Base-by-base conservation (phyloP, 2,888 invertebrate genomes). In the Platypus cylindrus region DNA sequence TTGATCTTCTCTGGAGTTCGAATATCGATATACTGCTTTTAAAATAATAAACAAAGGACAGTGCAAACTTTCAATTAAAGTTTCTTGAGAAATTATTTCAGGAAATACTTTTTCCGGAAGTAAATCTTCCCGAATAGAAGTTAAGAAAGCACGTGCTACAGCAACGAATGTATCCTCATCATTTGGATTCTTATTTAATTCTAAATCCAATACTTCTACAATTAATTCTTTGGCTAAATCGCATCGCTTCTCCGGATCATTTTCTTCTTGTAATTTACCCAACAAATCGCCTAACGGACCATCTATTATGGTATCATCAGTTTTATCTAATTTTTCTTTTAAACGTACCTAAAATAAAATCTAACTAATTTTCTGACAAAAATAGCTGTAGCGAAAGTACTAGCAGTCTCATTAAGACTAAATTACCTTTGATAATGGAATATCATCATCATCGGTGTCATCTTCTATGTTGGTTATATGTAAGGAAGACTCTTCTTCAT, bases 31-130 rank as follows among this genome's bases (percentile, higher is more conserved):
- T 34, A 93, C 68, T 62, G 80, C 83, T 48, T 84, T 74, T 60
- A 89, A 86, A 67, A 94, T 71, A 12, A 89, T 78, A 63, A 90
- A 94, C 47, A 94, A 61, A 20, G 78, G 79, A 16, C 62, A 75
- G 59, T 66, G 81, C 62, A 85, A 76, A 52, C 83, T 84, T 55
- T 83, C 82, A 48, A 76, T 72, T 41, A 85, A 63, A 43, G 69
- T 66, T 49, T 75, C 74, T 43, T 74, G 73, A 25, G 65, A 73
- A 43, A 69, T 58, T 44, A 65, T 65, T 29, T 70, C 69, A n/a
- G 71, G 66, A 46, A 69, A 68, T 28, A 60, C 48, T 20, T 49
- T 51, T 20, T 51, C 53, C 5, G 44, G 43, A 38, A 51, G 65
- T 45, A 73, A 64, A 30, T 65, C 61, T 25, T 63, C 61, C 15